Percentiles rank a stretch among this genome's conserved stretches.
These are phyloP conservation scores for Anguilla obscura DNA, from an alignment of 2,797 vertebrate genomes.

Conservation along the genomic window DNA sequence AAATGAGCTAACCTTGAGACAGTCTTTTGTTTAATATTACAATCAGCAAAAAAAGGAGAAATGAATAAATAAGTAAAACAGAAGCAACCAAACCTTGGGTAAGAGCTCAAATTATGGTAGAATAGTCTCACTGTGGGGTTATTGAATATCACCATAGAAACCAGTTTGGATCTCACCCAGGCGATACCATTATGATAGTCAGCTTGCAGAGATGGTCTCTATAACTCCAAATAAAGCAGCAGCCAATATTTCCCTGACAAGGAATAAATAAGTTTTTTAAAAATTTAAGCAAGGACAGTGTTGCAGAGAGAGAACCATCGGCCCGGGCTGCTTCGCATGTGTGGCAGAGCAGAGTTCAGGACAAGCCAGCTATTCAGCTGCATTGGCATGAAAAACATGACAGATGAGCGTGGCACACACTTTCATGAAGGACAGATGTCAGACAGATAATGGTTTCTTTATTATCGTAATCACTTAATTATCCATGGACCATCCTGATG, in stretches of 20 bases:
- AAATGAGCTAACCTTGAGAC: background rate
- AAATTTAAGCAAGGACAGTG: conserved; percentile 2
- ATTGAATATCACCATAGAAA: conserved; percentile 27
- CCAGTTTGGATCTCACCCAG: conserved; percentile 16
- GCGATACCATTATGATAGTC: conserved; percentile 11
- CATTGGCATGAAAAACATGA: too few relatives aligned
- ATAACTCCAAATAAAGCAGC: background rate
- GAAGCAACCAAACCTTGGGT: background rate
- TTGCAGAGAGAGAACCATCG: background rate
- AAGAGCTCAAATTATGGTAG: background rate
- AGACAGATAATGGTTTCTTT: background rate
- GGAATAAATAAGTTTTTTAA: background rate
- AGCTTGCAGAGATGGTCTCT: background rate
- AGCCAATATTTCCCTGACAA: background rate
- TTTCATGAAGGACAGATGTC: background rate
- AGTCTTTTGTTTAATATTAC: conserved; percentile 15
- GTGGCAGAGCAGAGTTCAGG: background rate
- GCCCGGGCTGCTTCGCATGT: background rate
- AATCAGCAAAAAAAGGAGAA: background rate
- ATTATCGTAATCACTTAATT: background rate
- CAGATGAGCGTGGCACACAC: background rate
- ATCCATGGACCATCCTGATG: background rate
- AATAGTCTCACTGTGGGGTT: background rate
- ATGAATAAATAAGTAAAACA: background rate
- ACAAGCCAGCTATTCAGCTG: background rate